A percentile compares a stretch with the other conserved stretches of the same genome.
Evolutionary conservation across 1,140 invertebrate genomes (phyloP).

Genomic region (Diprion similis): DNA sequence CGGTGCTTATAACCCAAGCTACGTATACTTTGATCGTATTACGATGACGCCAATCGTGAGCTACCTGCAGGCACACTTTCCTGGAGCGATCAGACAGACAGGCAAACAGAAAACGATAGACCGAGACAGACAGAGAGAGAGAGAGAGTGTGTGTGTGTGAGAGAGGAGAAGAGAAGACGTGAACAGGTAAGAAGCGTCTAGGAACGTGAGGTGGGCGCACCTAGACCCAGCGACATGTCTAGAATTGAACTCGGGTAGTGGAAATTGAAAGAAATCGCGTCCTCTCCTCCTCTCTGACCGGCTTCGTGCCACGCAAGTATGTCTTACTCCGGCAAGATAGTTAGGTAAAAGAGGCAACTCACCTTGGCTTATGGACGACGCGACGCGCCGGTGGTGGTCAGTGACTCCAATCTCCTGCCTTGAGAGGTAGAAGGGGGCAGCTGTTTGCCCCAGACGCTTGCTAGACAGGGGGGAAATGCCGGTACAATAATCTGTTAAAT

Average conservation of each 20-base stretch:
- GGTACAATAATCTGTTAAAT: neutral
- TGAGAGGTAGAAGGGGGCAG: neutral
- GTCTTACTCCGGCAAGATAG: slow-evolving; percentile 1
- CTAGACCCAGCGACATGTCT: slow-evolving; percentile 8
- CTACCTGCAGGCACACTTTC: no score
- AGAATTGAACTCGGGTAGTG: slow-evolving; percentile 10
- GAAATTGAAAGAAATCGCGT: neutral
- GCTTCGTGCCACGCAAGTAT: slow-evolving; percentile 5
- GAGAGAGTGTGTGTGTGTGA: no score
- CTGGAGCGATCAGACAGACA: no score
- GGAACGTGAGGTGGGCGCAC: slow-evolving; percentile 12
- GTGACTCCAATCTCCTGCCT: neutral
- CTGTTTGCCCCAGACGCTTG: slow-evolving; percentile 6
- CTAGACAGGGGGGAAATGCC: slow-evolving; percentile 6
- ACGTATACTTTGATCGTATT: no score
- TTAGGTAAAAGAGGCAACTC: slow-evolving; percentile 4
- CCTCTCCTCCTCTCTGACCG: neutral
- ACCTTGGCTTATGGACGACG: neutral
- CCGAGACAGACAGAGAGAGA: no score
- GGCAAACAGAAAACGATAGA: no score
- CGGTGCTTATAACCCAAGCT: no score
- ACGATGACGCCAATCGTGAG: no score
- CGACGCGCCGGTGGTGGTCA: neutral
- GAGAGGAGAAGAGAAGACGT: no score
- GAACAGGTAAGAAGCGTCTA: no score